A percentile compares a stretch with the other conserved stretches of the same genome.
phyloP scores from a whole-genome alignment of 2,797 vertebrate species.

The Gymnothorax javanicus region DNA sequence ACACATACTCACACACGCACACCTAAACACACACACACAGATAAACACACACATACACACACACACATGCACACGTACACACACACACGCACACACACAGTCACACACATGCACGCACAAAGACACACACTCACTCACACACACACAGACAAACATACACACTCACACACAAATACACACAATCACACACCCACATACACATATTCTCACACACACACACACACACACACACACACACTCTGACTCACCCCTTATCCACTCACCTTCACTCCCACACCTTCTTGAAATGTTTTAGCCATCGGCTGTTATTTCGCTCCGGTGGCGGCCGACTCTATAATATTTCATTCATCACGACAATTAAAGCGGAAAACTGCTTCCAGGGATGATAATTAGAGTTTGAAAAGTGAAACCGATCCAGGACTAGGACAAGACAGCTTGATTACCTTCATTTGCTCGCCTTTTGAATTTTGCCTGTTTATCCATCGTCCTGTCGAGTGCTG shows the following conservation, averaged over 20 bases:
- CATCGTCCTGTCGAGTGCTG: constrained; percentile 75
- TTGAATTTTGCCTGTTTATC: constrained; percentile 66
- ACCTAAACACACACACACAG: constrained; percentile 27
- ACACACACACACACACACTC: no score
- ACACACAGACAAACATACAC: no score
- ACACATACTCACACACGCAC: constrained; percentile 12
- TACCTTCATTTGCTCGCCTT: constrained; percentile 69
- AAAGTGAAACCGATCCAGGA: constrained; percentile 73
- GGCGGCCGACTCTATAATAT: constrained; percentile 73
- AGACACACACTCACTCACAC: neutral
- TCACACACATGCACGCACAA: no score
- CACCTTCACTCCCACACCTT: constrained; percentile 49
- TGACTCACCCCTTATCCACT: constrained; percentile 41
- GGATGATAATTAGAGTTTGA: constrained; percentile 79
- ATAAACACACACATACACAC: constrained; percentile 2
- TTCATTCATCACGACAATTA: constrained; percentile 82
- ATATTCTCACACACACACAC: no score
- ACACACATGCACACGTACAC: neutral
- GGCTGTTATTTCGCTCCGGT: constrained; percentile 76
- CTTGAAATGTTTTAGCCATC: constrained; percentile 69
- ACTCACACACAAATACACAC: no score
- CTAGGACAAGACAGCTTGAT: constrained; percentile 79
- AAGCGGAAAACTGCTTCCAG: constrained; percentile 79
- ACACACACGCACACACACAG: no score
- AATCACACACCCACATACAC: neutral